These are phyloP conservation scores for Chelonia mydas DNA, from an alignment of 2,797 vertebrate species.

Conservation along the genomic window DNA sequence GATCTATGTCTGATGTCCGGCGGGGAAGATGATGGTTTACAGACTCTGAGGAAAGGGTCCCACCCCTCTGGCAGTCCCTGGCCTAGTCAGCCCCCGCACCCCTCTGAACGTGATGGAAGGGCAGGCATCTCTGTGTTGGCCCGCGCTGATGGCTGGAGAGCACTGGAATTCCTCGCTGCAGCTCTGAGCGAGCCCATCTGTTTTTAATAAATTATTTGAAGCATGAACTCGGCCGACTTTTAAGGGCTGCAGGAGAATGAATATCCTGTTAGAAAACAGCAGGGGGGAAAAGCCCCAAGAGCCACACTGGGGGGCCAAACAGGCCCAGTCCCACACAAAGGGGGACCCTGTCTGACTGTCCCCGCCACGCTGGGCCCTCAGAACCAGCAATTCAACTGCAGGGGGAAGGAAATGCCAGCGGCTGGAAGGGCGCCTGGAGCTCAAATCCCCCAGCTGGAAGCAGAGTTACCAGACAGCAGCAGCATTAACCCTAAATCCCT, in stretches of 20 bases:
- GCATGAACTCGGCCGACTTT: conserved; percentile 60
- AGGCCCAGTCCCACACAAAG: not conserved
- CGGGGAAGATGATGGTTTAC: not conserved
- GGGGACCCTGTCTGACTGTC: not conserved
- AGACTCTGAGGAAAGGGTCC: not conserved
- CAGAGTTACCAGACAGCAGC: not conserved
- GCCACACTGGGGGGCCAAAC: rapidly evolving
- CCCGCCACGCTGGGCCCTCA: not conserved
- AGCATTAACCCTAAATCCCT: not conserved
- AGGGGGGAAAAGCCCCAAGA: not conserved
- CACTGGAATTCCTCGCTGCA: conserved; percentile 65
- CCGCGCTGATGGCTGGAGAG: conserved; percentile 29
- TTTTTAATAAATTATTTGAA: conserved; percentile 70
- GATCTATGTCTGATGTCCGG: not conserved
- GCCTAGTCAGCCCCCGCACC: not conserved
- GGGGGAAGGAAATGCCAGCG: not conserved
- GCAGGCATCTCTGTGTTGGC: not conserved
- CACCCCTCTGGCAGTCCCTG: not conserved
- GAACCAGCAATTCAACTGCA: not conserved
- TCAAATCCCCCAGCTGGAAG: not conserved
- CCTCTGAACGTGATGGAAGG: not conserved
- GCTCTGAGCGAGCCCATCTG: conserved; percentile 67
- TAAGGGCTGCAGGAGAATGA: conserved; percentile 3
- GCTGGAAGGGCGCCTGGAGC: not conserved
- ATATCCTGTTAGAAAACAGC: not conserved